Conservation (phyloP, 2,888 invertebrate genomes). For the Pyralis farinalis region DNA sequence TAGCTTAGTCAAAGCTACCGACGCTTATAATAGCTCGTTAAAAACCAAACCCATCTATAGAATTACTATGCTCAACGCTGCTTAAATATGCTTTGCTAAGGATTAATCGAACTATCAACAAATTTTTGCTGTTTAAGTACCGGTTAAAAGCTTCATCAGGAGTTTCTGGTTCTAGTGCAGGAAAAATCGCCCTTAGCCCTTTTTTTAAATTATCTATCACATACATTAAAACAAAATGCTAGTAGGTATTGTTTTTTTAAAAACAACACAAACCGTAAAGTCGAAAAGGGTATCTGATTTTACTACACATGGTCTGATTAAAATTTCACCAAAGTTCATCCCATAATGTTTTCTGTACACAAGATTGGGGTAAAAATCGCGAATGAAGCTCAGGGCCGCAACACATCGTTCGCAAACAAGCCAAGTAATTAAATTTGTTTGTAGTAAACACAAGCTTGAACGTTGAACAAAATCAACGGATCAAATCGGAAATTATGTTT, state of each 20-base stretch:
- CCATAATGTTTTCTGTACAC: neutral
- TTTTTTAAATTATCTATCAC: too few relatives aligned
- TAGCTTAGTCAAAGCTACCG: too few relatives aligned
- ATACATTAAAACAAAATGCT: neutral
- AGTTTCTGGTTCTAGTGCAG: too few relatives aligned
- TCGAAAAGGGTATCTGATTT: neutral
- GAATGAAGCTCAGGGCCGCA: conserved; percentile 30
- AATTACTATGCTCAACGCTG: too few relatives aligned
- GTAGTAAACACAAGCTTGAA: conserved; percentile 16
- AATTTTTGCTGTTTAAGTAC: too few relatives aligned
- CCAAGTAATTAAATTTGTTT: conserved; percentile 36
- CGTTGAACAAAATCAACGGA: neutral
- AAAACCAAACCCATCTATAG: too few relatives aligned
- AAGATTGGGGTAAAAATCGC: conserved; percentile 39
- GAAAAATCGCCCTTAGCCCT: too few relatives aligned
- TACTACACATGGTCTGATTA: neutral
- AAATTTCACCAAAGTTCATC: conserved; percentile 8
- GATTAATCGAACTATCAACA: too few relatives aligned
- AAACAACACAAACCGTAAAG: neutral
- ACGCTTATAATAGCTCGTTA: too few relatives aligned
- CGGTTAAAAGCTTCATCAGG: too few relatives aligned
- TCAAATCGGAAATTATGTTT: conserved; percentile 1
- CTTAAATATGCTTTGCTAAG: too few relatives aligned
- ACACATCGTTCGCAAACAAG: conserved; percentile 40
- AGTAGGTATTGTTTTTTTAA: neutral